Evolutionary conservation across 2,888 invertebrate genomes (phyloP), one percentile per base, ranked within the genome.

Genomic region (Caenorhabditis sulstoni): DNA sequence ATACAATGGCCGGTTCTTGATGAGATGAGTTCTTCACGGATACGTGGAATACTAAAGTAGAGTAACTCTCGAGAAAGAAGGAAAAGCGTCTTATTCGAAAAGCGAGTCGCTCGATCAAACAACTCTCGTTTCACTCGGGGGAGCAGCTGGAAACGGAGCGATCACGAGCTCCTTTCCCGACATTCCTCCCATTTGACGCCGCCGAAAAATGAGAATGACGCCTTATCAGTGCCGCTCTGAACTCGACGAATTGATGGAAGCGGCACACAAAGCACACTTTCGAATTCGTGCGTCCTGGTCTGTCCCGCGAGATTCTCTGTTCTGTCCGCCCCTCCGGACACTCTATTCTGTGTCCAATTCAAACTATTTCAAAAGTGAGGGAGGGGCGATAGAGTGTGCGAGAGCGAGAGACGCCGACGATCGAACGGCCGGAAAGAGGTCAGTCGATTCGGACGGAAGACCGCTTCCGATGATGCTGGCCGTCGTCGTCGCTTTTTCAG

Each of bases 341-440:
- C 41, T 66, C 59, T 29, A 16, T 61, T 68, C 59, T 23, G 62
- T 14, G 23, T 57, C 64, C 62, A 64, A 57, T 57, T 57, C 62
- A 55, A 62, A 64, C 41, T 62, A 62, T 71, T 70, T 70, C 62
- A 55, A 61, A n/a, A 62, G 61, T 62, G 41, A 14, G 29, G 29
- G 53, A 16, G 14, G 41, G 7, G 35, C 9, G 29, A 53, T 8
- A 41, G 18, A 71, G 62, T 57, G 61, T 45, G 20, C 29, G 11
- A 20, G 44, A 41, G 8, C 57, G 57, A 53, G 71, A 71, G 71
- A 64, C 55, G 16, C 16, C 62, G 64, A 53, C 5, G 49, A 14
- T 22, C 45, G 68, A 68, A 59, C 50, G 52, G 39, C 35, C 68
- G 57, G 64, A 71, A 71, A 49, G 64, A 71, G 71, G 71, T 71